Evolutionary conservation across 2,113 vertebrate species (phyloP), one percentile per base, ranked within the genome.

Genomic region (Scalopus aquaticus): DNA sequence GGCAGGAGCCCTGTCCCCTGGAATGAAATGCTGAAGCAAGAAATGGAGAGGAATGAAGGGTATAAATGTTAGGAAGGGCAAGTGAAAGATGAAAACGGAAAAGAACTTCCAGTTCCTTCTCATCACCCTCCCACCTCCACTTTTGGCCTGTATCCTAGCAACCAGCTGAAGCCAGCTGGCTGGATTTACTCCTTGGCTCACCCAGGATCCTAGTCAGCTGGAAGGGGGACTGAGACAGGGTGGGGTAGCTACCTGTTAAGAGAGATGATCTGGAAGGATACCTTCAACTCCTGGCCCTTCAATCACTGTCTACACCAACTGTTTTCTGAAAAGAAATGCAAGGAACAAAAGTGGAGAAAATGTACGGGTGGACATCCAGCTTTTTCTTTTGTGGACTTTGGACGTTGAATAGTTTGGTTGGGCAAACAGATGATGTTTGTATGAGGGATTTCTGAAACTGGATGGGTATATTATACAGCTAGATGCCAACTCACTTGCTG

Each of bases 111-210:
- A 44, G 65, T 76, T 87, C 22, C 30, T 79, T 82, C 37, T 88
- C 6, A n/a, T 88, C n/a, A 83, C 37, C 16, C 4, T 65, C 37
- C 58, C 42, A 76, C 42, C 35, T 70, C 51, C 32, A 56, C 30
- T 94, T 95, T 81, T 93, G 80, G 83, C 46, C 46, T 51, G 56
- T 60, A 62, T 92, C 60, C 77, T 64, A 39, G 80, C 44, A 96
- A 90, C 65, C 87, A 87, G 46, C 60, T 72, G 39, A 93, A 94
- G 46, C 30, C 69, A 95, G 88, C 91, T 90, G 46, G 82, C 46
- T 3, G 7, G 35, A 91, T 93, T 83, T 90, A 74, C 37, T 86
- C 44, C n/a, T 64, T 72, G 60, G n/a, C 60, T 78, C 82, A 74
- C 74, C 9, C 0, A 24, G 72, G 60, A 39, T 54, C 72, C 35